Evolutionary conservation across 2,797 vertebrate genomes (phyloP), one percentile per base, ranked within the genome.

Genomic region (Sternarchorhynchus goeldii): DNA sequence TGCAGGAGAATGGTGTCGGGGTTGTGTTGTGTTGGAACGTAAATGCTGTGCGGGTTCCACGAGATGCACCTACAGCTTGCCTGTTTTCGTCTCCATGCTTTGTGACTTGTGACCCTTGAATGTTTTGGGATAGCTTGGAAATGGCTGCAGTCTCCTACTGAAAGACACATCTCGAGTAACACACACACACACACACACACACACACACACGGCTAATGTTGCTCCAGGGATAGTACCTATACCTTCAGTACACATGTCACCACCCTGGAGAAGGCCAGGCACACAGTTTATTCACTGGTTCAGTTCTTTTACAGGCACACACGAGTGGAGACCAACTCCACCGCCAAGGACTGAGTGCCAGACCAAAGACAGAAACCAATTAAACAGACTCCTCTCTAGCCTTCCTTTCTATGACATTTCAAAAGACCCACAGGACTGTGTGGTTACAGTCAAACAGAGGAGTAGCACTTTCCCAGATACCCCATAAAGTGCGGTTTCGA

Each of bases 321-420:
- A 36, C 39, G 57, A 65, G 50, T 39, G 67, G 29, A 63, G 57
- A 53, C 25, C 0, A 16, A 21, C 50, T 8, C 25, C 25, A 17
- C 18, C 65, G 59, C 59, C 59, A 72, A 72, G 29, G 14, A 70
- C 2, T 2, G 6, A 55, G 67, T 55, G 32, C 76, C 60, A 66
- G 63, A 45, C 63, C 60, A 63, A 71, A 71, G 69, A 18, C 50
- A 50, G 32, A 65, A 72, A 32, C 60, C 32, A 64, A 72, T 72
- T 72, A 20, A 62, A 57, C 55, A 36, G 21, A 31, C 58, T 56
- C 45, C 32, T 78, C 69, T 78, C 60, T 16, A 45, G n/a, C 39
- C 64, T 60, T 50, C 29, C 16, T 68, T 64, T 20, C 20, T 32
- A 56, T 50, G 56, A 58, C 60, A 55, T 56, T 57, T 78, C 45